Evolutionary conservation across 2,113 vertebrate genomes (phyloP).

Genomic region (Neotragus pygmaeus): DNA sequence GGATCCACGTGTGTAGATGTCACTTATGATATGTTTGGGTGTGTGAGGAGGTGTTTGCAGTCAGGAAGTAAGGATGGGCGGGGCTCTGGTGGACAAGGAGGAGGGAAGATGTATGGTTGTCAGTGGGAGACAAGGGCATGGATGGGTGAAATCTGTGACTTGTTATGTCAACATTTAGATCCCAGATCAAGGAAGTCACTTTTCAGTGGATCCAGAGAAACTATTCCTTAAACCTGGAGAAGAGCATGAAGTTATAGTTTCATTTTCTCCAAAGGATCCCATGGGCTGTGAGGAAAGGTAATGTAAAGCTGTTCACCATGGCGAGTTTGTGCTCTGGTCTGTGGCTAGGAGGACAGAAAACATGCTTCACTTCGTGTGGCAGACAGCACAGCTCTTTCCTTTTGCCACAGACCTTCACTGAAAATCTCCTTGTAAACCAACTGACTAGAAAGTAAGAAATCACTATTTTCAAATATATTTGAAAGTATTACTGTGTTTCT

Average conservation of each 20-base stretch:
- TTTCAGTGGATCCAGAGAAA: conserved; percentile 87
- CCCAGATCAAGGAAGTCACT: conserved; percentile 80
- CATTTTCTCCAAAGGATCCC: conserved; percentile 82
- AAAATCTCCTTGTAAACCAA: conserved; percentile 20
- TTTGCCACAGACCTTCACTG: neutral
- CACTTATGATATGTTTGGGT: neutral
- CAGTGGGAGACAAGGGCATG: neutral
- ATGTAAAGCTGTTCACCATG: neutral
- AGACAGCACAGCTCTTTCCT: neutral
- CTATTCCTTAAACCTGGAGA: conserved; percentile 88
- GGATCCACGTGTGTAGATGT: neutral
- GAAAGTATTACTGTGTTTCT: neutral
- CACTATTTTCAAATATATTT: conserved; percentile 11
- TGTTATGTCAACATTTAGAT: conserved; percentile 74
- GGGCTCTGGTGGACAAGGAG: neutral
- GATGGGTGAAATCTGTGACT: neutral
- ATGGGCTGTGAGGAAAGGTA: conserved; percentile 85
- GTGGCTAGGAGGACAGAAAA: neutral
- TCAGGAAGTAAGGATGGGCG: neutral
- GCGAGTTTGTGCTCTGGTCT: neutral
- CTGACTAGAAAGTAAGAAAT: conserved; percentile 23
- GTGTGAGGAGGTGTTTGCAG: neutral
- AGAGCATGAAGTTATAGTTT: conserved; percentile 82
- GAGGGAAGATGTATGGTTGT: neutral
- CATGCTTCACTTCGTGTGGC: neutral